phyloP scores from a whole-genome alignment of 2,113 vertebrate genomes.

The Hypocryptadius cinnamomeus region DNA sequence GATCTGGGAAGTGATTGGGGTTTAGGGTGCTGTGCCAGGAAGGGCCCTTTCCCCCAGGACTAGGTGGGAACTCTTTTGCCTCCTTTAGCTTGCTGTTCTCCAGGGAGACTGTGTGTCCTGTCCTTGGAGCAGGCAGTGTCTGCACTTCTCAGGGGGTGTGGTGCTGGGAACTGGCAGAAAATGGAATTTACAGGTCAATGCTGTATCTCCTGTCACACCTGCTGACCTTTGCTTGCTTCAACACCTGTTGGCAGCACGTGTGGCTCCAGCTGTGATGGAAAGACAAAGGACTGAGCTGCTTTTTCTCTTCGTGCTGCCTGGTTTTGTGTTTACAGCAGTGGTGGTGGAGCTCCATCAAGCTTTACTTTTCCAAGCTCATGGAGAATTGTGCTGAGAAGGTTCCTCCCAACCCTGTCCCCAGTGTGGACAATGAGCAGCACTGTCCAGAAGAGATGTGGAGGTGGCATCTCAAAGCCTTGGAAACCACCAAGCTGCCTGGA shows the following conservation, averaged over 20 bases:
- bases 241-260: background rate
- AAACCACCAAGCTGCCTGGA: background rate
- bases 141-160: background rate
- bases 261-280: background rate
- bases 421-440: fast-evolving
- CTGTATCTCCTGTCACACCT: background rate
- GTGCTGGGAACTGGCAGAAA: background rate
- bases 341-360: background rate
- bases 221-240: background rate
- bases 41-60: background rate
- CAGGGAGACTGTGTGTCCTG: fast-evolving
- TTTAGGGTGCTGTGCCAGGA: background rate
- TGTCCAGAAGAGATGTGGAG: background rate
- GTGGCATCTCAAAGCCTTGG: background rate
- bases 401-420: background rate
- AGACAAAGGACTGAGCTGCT: background rate
- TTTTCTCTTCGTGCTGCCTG: background rate
- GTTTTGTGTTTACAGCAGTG: background rate
- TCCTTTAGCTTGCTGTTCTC: background rate
- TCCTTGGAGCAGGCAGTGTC: background rate
- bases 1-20: fast-evolving
- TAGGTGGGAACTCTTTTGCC: background rate
- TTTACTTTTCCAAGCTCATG: background rate
- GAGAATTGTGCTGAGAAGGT: background rate
- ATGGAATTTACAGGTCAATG: background rate